Conservation (phyloP, 2,797 vertebrate genomes). For the Malurus leucopterus region DNA sequence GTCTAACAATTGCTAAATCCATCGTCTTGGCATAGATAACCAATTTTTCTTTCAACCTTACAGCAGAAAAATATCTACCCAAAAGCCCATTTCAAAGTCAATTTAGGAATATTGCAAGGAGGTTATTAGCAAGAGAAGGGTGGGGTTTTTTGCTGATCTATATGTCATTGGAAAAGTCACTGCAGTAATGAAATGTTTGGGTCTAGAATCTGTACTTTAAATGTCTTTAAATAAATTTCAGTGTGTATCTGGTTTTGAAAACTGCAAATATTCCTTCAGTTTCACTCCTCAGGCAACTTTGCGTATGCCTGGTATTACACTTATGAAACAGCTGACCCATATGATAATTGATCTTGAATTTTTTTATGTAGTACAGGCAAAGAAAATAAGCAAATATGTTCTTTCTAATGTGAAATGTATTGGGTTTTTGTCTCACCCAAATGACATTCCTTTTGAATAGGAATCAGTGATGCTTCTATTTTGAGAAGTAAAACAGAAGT, state of each 20-base stretch:
- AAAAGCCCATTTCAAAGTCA: neutral
- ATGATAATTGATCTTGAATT: neutral
- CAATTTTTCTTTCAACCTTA: neutral
- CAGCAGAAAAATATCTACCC: neutral
- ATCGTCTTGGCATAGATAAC: neutral
- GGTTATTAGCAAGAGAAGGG: neutral
- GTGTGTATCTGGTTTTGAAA: neutral
- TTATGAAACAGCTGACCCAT: neutral
- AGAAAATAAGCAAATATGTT: neutral
- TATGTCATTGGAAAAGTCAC: neutral
- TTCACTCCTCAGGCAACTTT: neutral
- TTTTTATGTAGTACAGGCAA: neutral
- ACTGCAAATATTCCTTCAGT: neutral
- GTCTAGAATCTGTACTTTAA: neutral
- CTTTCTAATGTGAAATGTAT: neutral
- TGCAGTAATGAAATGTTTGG: neutral
- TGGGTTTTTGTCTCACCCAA: neutral
- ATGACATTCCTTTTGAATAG: neutral
- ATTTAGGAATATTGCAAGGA: neutral
- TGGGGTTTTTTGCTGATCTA: neutral
- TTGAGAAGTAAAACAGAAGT: neutral
- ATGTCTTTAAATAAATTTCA: neutral
- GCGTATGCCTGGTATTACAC: neutral
- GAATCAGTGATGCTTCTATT: neutral
- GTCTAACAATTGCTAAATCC: neutral